Evolutionary conservation across 2,888 invertebrate species (phyloP).

Genomic region (Anticlea derivata): DNA sequence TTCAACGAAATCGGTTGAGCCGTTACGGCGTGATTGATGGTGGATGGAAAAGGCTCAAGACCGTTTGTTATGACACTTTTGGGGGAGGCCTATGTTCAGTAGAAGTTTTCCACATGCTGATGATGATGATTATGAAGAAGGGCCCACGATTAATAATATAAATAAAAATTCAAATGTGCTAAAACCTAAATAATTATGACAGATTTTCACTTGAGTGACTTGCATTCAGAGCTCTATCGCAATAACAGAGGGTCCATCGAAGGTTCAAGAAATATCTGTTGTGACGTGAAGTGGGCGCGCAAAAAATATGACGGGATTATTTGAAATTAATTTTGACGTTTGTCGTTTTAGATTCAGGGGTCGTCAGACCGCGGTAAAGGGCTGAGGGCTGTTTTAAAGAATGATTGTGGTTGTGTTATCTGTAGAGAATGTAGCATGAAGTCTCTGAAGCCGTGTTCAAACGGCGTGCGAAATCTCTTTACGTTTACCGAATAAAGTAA

Average conservation of each 20-base stretch:
- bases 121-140: no score
- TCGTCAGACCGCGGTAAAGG: neutral
- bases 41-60: no score
- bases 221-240: slow-evolving; percentile 18
- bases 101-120: no score
- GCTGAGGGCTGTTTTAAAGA: neutral
- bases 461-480: no score
- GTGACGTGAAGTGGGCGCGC: slow-evolving; percentile 42
- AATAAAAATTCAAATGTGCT: neutral
- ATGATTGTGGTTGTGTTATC: neutral
- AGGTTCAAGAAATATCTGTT: slow-evolving; percentile 22
- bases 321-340: slow-evolving; percentile 32
- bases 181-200: slow-evolving; percentile 24
- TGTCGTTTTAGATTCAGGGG: slow-evolving; percentile 16
- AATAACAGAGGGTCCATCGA: slow-evolving; percentile 17
- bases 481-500: no score
- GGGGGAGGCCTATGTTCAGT: no score
- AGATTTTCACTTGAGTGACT: slow-evolving; percentile 35
- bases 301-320: slow-evolving; percentile 27
- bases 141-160: neutral
- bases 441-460: no score
- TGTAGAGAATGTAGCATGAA: no score
- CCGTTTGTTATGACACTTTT: no score
- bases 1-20: no score
- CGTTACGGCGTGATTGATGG: no score